A percentile compares a stretch with the other conserved stretches of the same genome.
Conservation (phyloP, 2,113 vertebrate genomes). For the Anarhynchus alexandrinus region DNA sequence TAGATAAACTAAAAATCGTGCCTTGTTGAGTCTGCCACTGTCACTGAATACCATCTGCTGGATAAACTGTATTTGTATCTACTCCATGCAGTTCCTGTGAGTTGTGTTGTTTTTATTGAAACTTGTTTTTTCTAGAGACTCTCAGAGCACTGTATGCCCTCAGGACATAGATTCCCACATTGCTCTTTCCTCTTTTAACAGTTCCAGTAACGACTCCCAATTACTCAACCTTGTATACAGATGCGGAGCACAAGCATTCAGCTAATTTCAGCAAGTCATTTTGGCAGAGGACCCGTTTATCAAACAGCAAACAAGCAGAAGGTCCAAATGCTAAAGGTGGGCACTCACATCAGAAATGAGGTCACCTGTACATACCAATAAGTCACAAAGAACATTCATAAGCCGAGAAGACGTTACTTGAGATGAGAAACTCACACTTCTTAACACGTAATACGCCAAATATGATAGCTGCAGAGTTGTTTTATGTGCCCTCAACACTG, state of each 20-base stretch:
- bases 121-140: neutral
- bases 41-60: neutral
- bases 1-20: neutral
- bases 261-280: neutral
- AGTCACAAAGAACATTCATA: neutral
- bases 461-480: neutral
- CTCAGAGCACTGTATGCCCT: neutral
- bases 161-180: neutral
- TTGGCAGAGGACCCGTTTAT: neutral
- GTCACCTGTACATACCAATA: neutral
- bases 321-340: neutral
- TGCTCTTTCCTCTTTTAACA: neutral
- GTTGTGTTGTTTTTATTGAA: neutral
- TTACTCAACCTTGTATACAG: neutral
- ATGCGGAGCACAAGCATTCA: neutral
- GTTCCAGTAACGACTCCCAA: neutral
- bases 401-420: neutral
- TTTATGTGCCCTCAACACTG: neutral
- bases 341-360: neutral
- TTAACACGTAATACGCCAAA: fast-evolving
- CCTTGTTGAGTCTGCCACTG: neutral
- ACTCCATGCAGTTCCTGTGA: neutral
- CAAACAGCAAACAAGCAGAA: neutral
- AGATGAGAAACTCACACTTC: neutral
- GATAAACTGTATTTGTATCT: neutral